Evolutionary conservation across 2,888 invertebrate species (phyloP).

Genomic region (Hedychridium roseum): DNA sequence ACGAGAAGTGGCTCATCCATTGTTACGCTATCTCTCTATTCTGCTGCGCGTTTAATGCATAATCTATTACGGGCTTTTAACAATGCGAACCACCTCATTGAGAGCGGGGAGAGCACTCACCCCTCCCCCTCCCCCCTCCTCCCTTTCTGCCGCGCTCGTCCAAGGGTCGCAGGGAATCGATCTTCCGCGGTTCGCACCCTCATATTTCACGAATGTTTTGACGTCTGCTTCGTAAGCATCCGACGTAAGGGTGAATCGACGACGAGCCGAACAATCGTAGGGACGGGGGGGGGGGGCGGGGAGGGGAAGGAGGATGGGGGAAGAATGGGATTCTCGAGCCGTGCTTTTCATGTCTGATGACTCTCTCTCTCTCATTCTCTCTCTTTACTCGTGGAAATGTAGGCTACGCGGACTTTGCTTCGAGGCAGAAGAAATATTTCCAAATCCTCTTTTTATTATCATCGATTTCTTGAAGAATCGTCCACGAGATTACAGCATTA

Average conservation of each 20-base stretch:
- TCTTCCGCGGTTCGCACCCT: constrained; percentile 51
- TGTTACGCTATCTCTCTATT: constrained; percentile 57
- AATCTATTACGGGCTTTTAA: constrained; percentile 62
- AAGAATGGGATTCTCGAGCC: not conserved
- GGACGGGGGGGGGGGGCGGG: constrained; percentile 1
- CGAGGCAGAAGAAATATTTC: too few species aligned
- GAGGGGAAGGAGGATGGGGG: constrained; percentile 9
- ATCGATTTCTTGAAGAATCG: too few species aligned
- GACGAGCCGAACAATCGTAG: constrained; percentile 16
- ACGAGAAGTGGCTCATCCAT: constrained; percentile 50
- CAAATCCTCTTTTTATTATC: too few species aligned
- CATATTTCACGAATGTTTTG: constrained; percentile 61
- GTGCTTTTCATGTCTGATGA: not conserved
- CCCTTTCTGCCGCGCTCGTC: constrained; percentile 13
- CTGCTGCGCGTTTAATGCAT: constrained; percentile 57
- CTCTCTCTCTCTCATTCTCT: constrained; percentile 1
- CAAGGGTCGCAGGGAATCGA: constrained; percentile 48
- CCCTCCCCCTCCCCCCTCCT: constrained; percentile 31
- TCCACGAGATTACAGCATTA: too few species aligned
- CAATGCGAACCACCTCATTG: constrained; percentile 50
- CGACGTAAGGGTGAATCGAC: constrained; percentile 38
- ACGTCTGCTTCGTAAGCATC: constrained; percentile 54
- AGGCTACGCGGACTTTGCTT: too few species aligned
- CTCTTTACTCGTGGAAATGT: constrained; percentile 5
- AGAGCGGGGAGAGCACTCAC: constrained; percentile 27